Conservation (phyloP, 2,888 invertebrate genomes). For the Micoletzkya japonica region DNA sequence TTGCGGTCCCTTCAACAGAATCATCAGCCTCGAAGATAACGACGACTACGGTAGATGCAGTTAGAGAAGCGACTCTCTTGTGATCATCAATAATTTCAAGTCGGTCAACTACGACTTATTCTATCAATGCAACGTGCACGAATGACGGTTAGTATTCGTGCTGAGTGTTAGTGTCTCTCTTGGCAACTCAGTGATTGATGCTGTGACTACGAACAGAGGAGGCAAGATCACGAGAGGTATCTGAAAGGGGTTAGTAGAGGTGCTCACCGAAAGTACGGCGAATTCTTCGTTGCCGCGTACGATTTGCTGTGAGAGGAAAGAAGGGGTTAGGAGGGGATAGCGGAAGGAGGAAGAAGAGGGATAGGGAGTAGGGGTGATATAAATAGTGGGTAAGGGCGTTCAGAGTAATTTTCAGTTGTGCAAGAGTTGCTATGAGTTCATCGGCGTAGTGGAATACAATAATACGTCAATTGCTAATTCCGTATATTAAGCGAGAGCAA, state of each 20-base stretch:
- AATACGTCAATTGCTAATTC: too few relatives aligned
- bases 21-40: not conserved
- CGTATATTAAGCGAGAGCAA: too few relatives aligned
- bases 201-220: not conserved
- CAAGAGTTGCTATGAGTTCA: too few relatives aligned
- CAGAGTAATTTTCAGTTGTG: not conserved
- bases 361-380: not conserved
- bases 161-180: too few relatives aligned
- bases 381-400: not conserved
- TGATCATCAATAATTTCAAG: not conserved
- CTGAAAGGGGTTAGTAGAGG: not conserved
- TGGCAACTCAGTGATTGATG: too few relatives aligned
- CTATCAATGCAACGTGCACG: not conserved
- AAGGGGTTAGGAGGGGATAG: not conserved
- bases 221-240: not conserved
- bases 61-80: too few relatives aligned
- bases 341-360: not conserved
- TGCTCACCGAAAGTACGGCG: slow-evolving; percentile 35
- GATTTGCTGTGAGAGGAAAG: slow-evolving; percentile 13
- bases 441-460: too few relatives aligned
- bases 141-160: too few relatives aligned
- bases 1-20: slow-evolving; percentile 32
- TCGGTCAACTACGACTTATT: too few relatives aligned
- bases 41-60: too few relatives aligned
- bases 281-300: slow-evolving; percentile 32